phyloP scores from a whole-genome alignment of 2,797 vertebrate species.

The Brachymystax lenok region DNA sequence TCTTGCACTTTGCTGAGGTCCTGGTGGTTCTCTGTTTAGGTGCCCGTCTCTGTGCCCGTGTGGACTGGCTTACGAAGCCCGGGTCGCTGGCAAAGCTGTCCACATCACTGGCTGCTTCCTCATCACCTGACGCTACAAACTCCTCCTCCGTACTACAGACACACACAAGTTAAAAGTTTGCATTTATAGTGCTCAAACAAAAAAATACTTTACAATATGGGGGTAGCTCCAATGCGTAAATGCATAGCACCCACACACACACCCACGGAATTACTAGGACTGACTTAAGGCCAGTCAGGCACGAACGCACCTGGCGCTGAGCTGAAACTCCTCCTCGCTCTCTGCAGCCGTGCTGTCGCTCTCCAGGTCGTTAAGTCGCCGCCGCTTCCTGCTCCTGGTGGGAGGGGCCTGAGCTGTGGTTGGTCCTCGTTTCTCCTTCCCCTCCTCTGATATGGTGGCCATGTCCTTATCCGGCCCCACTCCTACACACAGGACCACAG shows the following conservation, averaged over 20 bases:
- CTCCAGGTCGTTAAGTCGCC: constrained; percentile 93
- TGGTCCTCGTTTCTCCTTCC: constrained; percentile 84
- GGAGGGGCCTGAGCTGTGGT: constrained; percentile 70
- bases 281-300: too few species aligned
- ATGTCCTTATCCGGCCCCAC: constrained; percentile 82
- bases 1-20: constrained; percentile 45
- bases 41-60: constrained; percentile 65
- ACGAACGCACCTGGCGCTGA: constrained; percentile 87
- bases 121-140: constrained; percentile 87
- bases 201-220: too few species aligned
- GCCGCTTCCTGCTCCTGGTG: constrained; percentile 86
- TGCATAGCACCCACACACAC: neutral
- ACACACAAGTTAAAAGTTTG: too few species aligned
- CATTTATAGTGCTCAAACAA: too few species aligned
- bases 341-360: constrained; percentile 94
- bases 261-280: neutral
- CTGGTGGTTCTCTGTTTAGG: constrained; percentile 33
- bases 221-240: too few species aligned
- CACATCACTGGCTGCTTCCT: constrained; percentile 83
- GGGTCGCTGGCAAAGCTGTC: constrained; percentile 79
- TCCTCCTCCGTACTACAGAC: constrained; percentile 86
- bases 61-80: constrained; percentile 50
- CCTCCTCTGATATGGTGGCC: constrained; percentile 79
- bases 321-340: constrained; percentile 95
- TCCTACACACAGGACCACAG: constrained; percentile 54